Base-by-base conservation (phyloP, 2,113 vertebrate genomes). In the Pollimyrus isidori region DNA sequence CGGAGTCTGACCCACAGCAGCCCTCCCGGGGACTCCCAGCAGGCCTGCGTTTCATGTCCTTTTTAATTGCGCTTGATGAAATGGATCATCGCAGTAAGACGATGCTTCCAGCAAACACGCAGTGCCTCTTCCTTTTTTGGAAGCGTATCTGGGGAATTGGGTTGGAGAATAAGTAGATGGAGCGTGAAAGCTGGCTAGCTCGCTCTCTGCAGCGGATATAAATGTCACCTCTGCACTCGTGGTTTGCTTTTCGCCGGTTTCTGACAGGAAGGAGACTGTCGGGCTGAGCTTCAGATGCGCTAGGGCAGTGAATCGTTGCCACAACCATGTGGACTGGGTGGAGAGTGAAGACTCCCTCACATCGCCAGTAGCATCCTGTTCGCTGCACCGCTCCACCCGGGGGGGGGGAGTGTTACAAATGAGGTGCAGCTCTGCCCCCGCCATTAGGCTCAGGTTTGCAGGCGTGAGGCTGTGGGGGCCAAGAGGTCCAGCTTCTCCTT, bases 1-100 rank as follows among this genome's bases (percentile, higher is more conserved):
- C 88, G 91, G 94, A 95, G 93, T 96, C 95, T 92, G 92, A 91
- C 76, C 92, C 93, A 92, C 91, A 90, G 91, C 88, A n/a, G 21
- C 30, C 30, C 26, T 35, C 23, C 26, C 50, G 6, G 30, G 39
- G 53, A 62, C 53, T 58, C 53, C 35, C 35, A 11, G 56, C 30
- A 65, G 39, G 53, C 56, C 56, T 23, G 35, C 7, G 5, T 39
- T 50, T 45, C n/a, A 52, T 52, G 85, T 53, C 49, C 46, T 86
- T 53, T 86, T 80, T 80, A 80, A 39, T 80, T 84, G 42, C 82
- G 10, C 82, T 84, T n/a, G 45, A 84, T n/a, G 42, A 84, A 84
- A 46, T n/a, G 39, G 39, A 84, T 21, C 42, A 11, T 48, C 30
- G 39, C 82, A 49, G 21, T 49, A 5, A 50, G 46, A 6, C 46